A percentile compares a stretch with the other conserved stretches of the same genome.
Conservation (phyloP, 2,113 vertebrate genomes). For the Pelodiscus sinensis region DNA sequence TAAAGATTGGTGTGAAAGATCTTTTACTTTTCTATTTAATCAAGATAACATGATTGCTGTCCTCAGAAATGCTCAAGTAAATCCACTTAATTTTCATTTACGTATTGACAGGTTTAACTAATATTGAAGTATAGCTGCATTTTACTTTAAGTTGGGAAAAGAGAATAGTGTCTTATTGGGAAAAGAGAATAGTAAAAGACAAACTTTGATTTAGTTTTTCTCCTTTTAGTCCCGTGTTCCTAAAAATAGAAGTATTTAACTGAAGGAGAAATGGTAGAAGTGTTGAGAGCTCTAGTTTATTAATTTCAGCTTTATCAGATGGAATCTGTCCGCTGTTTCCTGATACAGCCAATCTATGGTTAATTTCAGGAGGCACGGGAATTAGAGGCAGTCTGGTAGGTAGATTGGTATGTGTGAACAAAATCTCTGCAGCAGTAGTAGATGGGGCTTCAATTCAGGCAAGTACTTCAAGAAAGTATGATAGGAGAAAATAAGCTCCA, state of each 20-base stretch:
- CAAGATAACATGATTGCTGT: background rate
- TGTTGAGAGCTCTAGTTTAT: background rate
- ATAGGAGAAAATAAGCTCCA: background rate
- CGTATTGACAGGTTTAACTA: conserved; percentile 2
- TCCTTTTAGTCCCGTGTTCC: background rate
- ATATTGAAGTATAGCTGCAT: background rate
- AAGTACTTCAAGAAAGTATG: background rate
- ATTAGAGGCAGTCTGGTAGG: background rate
- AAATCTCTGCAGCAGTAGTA: background rate
- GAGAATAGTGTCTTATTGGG: background rate
- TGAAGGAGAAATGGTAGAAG: background rate
- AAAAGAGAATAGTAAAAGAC: background rate
- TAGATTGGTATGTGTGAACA: background rate
- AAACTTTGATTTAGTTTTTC: background rate
- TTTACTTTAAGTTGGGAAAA: background rate
- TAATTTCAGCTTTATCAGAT: background rate
- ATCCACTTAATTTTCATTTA: background rate
- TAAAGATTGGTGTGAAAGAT: background rate
- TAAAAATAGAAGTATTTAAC: background rate
- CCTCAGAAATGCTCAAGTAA: background rate
- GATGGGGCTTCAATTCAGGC: rapidly evolving
- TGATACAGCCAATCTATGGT: background rate
- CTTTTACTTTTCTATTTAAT: background rate
- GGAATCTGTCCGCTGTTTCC: background rate
- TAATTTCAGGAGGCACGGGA: background rate